These are phyloP conservation scores for Chirona hameri DNA, from an alignment of 2,888 invertebrate species.

Conservation along the genomic window DNA sequence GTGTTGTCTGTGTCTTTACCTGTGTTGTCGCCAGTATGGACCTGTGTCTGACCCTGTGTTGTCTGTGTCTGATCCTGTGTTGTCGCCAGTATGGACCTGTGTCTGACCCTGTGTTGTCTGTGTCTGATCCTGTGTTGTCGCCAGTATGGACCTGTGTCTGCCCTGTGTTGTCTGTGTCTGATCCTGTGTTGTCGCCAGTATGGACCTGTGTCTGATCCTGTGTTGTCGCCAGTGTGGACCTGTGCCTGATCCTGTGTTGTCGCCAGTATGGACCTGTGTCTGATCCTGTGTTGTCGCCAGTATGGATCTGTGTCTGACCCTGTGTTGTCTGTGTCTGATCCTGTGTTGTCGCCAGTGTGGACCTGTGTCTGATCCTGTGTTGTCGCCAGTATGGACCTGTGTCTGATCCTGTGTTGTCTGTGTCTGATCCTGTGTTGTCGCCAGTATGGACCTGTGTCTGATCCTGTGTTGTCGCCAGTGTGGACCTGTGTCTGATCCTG, in stretches of 20 bases:
- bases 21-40: background rate
- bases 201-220: slow-evolving; percentile 57
- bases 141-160: too few relatives aligned
- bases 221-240: too few relatives aligned
- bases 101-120: too few relatives aligned
- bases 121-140: too few relatives aligned
- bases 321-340: too few relatives aligned
- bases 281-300: slow-evolving; percentile 44
- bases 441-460: background rate
- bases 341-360: background rate
- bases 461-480: slow-evolving; percentile 47
- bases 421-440: too few relatives aligned
- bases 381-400: slow-evolving; percentile 62
- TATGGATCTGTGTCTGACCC: slow-evolving; percentile 58
- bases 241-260: too few relatives aligned
- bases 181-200: slow-evolving; percentile 47
- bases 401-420: too few relatives aligned
- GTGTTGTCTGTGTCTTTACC: too few relatives aligned
- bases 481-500: too few relatives aligned
- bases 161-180: too few relatives aligned
- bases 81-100: slow-evolving; percentile 62
- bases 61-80: slow-evolving; percentile 30
- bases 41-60: too few relatives aligned
- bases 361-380: slow-evolving; percentile 27
- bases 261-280: background rate